A percentile compares a stretch with the other conserved stretches of the same genome.
These are phyloP conservation scores for Egretta garzetta DNA, from an alignment of 2,113 vertebrate species.

Conservation along the genomic window DNA sequence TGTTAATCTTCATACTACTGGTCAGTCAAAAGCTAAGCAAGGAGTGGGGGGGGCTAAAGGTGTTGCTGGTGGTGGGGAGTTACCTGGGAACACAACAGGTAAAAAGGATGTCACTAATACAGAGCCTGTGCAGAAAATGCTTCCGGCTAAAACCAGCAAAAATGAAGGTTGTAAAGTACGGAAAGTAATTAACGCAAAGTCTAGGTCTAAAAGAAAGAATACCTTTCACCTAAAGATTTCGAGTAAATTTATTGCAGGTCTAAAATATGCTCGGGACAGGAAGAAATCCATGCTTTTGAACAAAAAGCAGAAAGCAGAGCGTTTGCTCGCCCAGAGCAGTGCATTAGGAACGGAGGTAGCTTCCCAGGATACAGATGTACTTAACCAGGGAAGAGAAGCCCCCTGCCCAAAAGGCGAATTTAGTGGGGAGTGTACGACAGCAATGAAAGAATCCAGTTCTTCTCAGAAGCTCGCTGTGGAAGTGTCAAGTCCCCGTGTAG, in stretches of 20 bases:
- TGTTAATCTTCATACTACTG: neutral
- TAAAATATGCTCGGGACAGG: slow-evolving; percentile 20
- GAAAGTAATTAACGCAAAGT: neutral
- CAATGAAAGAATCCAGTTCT: neutral
- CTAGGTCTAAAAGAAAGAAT: neutral
- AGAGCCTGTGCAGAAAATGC: neutral
- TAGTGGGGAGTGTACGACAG: neutral
- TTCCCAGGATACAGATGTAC: neutral
- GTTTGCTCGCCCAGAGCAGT: neutral
- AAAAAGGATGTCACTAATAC: neutral
- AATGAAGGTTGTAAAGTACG: neutral
- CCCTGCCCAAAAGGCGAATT: neutral
- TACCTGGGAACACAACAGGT: neutral
- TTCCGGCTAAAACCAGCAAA: neutral
- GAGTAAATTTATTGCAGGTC: slow-evolving; percentile 38
- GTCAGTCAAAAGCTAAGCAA: slow-evolving; percentile 33
- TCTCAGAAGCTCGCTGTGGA: neutral
- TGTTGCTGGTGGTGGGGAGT: neutral
- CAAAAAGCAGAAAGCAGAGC: slow-evolving; percentile 4
- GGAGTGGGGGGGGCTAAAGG: neutral
- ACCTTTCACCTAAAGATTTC: slow-evolving; percentile 21
- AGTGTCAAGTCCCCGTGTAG: neutral
- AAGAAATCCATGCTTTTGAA: slow-evolving; percentile 43
- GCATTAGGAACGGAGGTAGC: neutral
- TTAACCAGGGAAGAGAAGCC: neutral